A percentile compares a stretch with the other conserved stretches of the same genome.
phyloP scores from a whole-genome alignment of 2,113 vertebrate species.

The Bos indicus region DNA sequence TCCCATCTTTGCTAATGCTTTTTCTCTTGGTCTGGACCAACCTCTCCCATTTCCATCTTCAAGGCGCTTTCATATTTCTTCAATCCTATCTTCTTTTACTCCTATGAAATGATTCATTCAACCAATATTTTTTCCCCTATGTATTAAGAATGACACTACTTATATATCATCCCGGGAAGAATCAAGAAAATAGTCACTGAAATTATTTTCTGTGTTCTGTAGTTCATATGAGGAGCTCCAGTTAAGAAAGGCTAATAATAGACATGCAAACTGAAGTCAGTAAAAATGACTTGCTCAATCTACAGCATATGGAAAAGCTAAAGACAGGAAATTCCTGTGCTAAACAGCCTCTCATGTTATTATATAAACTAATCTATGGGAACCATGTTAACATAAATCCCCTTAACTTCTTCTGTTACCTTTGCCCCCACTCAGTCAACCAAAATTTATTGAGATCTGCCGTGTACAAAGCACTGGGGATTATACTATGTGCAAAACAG shows the following conservation, averaged over 20 bases:
- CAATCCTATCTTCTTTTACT: background rate
- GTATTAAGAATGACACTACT: background rate
- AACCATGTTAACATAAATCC: background rate
- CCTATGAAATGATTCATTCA: background rate
- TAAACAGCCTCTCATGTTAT: background rate
- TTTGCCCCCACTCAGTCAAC: background rate
- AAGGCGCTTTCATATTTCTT: background rate
- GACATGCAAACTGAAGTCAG: background rate
- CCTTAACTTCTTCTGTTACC: background rate
- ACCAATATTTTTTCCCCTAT: background rate
- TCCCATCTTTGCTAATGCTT: background rate
- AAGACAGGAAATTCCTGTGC: background rate
- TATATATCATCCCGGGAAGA: background rate
- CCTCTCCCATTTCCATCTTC: background rate
- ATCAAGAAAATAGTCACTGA: background rate
- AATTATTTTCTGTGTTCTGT: background rate
- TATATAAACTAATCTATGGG: background rate
- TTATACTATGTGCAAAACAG: background rate
- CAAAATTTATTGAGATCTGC: background rate
- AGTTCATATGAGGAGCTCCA: background rate
- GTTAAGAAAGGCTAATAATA: background rate
- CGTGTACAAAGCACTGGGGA: background rate
- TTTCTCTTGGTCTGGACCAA: background rate
- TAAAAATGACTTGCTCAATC: background rate
- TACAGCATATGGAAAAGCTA: background rate